A percentile compares a stretch with the other conserved stretches of the same genome.
phyloP scores from a whole-genome alignment of 2,113 vertebrate genomes.

The Herpailurus yagouaroundi region DNA sequence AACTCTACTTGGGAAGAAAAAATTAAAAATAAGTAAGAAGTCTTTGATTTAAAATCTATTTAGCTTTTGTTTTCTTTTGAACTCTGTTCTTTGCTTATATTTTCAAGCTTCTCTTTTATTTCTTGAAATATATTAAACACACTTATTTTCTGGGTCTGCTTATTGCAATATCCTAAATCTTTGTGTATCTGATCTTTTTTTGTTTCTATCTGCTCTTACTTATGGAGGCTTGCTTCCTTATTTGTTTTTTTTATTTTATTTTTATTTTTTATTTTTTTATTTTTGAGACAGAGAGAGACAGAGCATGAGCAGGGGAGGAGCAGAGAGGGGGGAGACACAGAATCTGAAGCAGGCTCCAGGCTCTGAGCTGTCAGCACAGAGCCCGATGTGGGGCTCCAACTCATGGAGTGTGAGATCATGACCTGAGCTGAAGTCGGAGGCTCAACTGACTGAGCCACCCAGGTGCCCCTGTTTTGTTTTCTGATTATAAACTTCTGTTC shows the following conservation, averaged over 20 bases:
- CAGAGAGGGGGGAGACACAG: too few relatives aligned
- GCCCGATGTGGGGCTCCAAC: too few relatives aligned
- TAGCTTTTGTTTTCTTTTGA: background rate
- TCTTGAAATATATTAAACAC: background rate
- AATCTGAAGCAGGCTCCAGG: too few relatives aligned
- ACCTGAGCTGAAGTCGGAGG: too few relatives aligned
- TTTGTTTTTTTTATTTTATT: slow-evolving; percentile 3
- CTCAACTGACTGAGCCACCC: too few relatives aligned
- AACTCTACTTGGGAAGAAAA: background rate
- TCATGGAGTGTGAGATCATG: too few relatives aligned
- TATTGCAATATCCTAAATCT: background rate
- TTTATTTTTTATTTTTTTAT: too few relatives aligned
- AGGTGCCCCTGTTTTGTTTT: background rate
- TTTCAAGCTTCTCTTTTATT: slow-evolving; percentile 34
- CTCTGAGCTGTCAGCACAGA: too few relatives aligned
- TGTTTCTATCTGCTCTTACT: background rate
- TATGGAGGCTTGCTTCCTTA: background rate
- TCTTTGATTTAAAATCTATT: background rate
- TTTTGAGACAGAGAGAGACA: too few relatives aligned
- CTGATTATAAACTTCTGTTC: background rate
- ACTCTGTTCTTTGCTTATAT: background rate
- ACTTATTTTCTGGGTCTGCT: background rate
- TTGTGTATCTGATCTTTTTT: background rate
- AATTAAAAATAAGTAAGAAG: background rate
- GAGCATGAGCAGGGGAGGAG: too few relatives aligned